phyloP scores from a whole-genome alignment of 2,888 invertebrate species.

The Chesias legatella region DNA sequence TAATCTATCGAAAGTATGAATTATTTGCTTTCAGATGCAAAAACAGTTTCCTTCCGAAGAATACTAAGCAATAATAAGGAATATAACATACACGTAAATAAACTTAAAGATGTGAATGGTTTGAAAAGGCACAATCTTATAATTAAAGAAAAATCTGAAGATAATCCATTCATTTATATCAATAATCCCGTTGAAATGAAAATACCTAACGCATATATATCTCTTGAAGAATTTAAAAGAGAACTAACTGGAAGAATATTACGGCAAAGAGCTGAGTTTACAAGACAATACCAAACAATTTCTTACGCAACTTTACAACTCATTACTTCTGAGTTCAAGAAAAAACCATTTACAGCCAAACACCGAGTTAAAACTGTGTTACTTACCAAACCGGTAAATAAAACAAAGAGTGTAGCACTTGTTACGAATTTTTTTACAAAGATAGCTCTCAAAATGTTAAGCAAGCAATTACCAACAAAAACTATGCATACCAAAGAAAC shows the following conservation, averaged over 20 bases:
- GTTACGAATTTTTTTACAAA: too few relatives aligned
- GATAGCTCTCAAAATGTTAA: too few relatives aligned
- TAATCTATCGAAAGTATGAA: too few relatives aligned
- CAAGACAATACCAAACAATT: not conserved
- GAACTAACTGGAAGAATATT: constrained; percentile 36
- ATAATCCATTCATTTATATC: constrained; percentile 52
- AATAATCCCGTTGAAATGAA: constrained; percentile 65
- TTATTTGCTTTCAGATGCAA: constrained; percentile 25
- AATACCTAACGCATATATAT: constrained; percentile 52
- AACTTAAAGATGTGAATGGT: constrained; percentile 60
- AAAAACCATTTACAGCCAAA: too few relatives aligned
- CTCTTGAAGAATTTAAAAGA: constrained; percentile 53
- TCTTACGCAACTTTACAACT: not conserved
- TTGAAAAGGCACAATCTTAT: constrained; percentile 57
- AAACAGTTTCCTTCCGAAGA: constrained; percentile 35
- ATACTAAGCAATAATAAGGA: constrained; percentile 36
- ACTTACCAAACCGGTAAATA: too few relatives aligned
- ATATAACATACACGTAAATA: constrained; percentile 54
- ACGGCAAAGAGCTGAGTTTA: constrained; percentile 31
- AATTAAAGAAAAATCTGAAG: constrained; percentile 34
- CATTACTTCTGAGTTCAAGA: not conserved
- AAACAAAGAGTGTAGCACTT: too few relatives aligned
- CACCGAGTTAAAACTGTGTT: too few relatives aligned
- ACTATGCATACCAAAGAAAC: too few relatives aligned
- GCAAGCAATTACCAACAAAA: too few relatives aligned